Base-by-base conservation (phyloP, 2,888 invertebrate genomes). In the Rapana venosa region DNA sequence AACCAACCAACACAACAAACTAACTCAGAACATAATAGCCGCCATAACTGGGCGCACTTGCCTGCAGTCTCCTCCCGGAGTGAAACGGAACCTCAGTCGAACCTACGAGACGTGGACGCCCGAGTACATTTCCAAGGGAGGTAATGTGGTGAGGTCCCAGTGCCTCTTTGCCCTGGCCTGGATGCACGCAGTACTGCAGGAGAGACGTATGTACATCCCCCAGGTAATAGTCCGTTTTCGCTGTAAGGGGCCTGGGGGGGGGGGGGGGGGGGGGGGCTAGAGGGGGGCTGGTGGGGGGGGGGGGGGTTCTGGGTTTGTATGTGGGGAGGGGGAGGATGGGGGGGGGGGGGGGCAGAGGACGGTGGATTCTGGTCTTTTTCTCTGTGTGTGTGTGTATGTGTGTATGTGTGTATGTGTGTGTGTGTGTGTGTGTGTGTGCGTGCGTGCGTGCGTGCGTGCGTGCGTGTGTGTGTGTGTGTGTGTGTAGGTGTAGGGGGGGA, bases 141-240 rank as follows among this genome's bases (percentile, higher is more conserved):
- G 95, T 61, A 95, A 94, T 90, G 94, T 95, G 0, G 93, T 95
- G 17, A 93, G 96, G n/a, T 93, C 96, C 30, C 97, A 97, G 93
- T 96, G 97, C 0, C 95, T 98, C 90, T 97, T 99, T 93, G 97
- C 98, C 11, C 96, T 99, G 30, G 97, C 98, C 91, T 98, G 98
- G 97, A 97, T 98, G 90, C 99, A 99, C 96, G 98, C 99, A 0
- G 97, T 99, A 26, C 97, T 98, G 89, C 97, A 97, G 93, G 99
- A 99, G 96, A 97, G 99, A 79, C 97, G 99, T 90, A 98, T 98
- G 88, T 99, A 98, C 96, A 98, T 99, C 93, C 99, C 99, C 0
- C 98, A 97, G 95, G 97, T 96, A 92, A 70, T 77, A 47, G n/a
- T 15, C 47, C 47, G 47, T 47, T 47, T 47, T 47, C 47, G 2